A percentile compares a stretch with the other conserved stretches of the same genome.
These are phyloP conservation scores for Forbesichthys papilliferus DNA, from an alignment of 2,113 vertebrate species.

Conservation along the genomic window DNA sequence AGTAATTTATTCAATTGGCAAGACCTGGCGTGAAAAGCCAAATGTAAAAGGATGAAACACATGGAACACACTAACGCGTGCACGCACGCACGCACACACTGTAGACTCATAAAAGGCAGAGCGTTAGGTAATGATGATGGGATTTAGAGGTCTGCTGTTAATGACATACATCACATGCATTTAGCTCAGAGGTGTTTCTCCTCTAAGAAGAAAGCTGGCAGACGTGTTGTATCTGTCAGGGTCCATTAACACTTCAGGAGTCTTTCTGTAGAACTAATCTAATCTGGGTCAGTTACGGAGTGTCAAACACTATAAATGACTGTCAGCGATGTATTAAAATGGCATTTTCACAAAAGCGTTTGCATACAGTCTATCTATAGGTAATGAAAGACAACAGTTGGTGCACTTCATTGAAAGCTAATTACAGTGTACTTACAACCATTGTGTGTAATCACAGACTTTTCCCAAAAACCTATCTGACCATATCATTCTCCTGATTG, in stretches of 20 bases:
- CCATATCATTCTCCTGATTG: slow-evolving; percentile 12
- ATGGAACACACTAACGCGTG: slow-evolving; percentile 20
- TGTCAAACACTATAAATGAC: not conserved
- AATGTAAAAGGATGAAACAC: not conserved
- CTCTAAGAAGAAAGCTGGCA: slow-evolving; percentile 8
- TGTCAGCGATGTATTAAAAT: slow-evolving; percentile 12
- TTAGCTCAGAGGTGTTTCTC: slow-evolving; percentile 33
- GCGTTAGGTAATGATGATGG: slow-evolving; percentile 40
- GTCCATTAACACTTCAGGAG: not conserved
- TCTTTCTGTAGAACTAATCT: slow-evolving; percentile 1
- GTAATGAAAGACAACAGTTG: not conserved
- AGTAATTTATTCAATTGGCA: too few relatives aligned
- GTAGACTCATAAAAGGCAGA: slow-evolving; percentile 52
- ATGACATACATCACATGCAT: slow-evolving; percentile 35
- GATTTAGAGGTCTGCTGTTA: slow-evolving; percentile 51
- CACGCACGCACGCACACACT: slow-evolving; percentile 24
- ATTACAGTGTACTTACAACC: slow-evolving; percentile 12
- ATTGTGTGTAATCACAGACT: slow-evolving; percentile 11
- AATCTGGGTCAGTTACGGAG: not conserved
- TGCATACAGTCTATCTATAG: not conserved
- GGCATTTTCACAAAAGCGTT: not conserved
- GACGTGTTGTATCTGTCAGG: slow-evolving; percentile 15
- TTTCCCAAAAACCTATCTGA: slow-evolving; percentile 20
- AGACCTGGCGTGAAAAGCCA: not conserved
- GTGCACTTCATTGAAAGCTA: slow-evolving; percentile 19